Evolutionary conservation across 2,888 invertebrate genomes (phyloP).

Genomic region (Parthenolecanium corni): DNA sequence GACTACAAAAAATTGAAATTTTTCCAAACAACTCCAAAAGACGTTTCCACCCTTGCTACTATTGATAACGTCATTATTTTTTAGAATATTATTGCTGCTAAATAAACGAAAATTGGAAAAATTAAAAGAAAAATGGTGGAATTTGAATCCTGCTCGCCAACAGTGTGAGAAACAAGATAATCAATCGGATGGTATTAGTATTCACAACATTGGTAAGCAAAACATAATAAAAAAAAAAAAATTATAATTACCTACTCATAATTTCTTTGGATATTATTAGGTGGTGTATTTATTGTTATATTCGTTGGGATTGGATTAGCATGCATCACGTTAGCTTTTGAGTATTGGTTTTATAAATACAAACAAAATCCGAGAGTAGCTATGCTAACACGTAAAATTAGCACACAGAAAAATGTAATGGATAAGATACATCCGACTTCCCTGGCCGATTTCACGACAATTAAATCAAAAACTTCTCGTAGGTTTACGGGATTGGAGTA

Average conservation of each 20-base stretch:
- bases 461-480: slow-evolving; percentile 19
- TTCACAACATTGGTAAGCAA: slow-evolving; percentile 75
- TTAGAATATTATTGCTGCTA: slow-evolving; percentile 78
- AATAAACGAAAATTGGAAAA: slow-evolving; percentile 87
- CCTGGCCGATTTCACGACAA: slow-evolving; percentile 15
- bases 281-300: slow-evolving; percentile 92
- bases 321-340: slow-evolving; percentile 78
- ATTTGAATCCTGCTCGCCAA: slow-evolving; percentile 62
- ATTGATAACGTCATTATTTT: not conserved
- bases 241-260: not conserved
- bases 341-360: slow-evolving; percentile 88
- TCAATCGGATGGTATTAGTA: slow-evolving; percentile 93
- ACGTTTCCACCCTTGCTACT: not conserved
- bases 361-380: slow-evolving; percentile 37
- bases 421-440: slow-evolving; percentile 25
- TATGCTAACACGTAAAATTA: slow-evolving; percentile 18
- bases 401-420: slow-evolving; percentile 17
- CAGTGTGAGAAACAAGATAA: slow-evolving; percentile 78
- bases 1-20: no score
- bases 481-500: slow-evolving; percentile 3
- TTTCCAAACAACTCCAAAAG: no score
- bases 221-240: not conserved
- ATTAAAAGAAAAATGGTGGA: slow-evolving; percentile 95
- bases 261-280: slow-evolving; percentile 32
- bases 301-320: slow-evolving; percentile 89